These are phyloP conservation scores for Diaphora mendica DNA, from an alignment of 2,888 invertebrate genomes.

Conservation along the genomic window DNA sequence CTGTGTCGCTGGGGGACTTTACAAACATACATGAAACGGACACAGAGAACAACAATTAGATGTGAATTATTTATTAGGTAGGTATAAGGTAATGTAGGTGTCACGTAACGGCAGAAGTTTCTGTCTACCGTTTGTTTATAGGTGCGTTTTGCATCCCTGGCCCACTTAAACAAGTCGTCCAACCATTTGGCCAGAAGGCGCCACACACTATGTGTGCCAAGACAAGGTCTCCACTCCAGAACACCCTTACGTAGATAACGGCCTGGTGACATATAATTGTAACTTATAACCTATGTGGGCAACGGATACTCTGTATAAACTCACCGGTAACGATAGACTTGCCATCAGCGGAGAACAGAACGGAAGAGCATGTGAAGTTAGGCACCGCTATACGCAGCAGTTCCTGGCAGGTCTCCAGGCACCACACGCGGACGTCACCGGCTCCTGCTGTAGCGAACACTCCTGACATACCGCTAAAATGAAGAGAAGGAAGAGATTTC, in stretches of 20 bases:
- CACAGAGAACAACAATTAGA: too few species aligned
- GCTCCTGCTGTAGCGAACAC: slow-evolving; percentile 95
- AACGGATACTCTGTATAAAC: slow-evolving; percentile 3
- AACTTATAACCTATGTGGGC: background rate
- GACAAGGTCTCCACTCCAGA: too few species aligned
- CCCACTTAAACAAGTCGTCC: too few species aligned
- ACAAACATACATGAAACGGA: too few species aligned
- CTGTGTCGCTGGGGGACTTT: too few species aligned
- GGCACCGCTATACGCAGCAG: slow-evolving; percentile 93
- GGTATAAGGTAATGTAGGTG: too few species aligned
- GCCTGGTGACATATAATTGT: background rate
- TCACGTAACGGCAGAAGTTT: background rate
- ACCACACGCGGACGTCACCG: slow-evolving; percentile 96
- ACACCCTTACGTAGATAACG: too few species aligned
- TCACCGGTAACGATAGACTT: slow-evolving; percentile 91
- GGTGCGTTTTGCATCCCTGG: too few species aligned
- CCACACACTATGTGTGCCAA: too few species aligned
- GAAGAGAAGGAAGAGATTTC: too few species aligned
- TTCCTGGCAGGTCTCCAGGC: slow-evolving; percentile 91
- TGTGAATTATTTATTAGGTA: too few species aligned
- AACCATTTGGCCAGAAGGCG: too few species aligned
- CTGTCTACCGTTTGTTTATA: background rate
- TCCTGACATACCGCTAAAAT: slow-evolving; percentile 90
- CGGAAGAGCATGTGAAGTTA: slow-evolving; percentile 94
- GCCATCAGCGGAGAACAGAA: slow-evolving; percentile 93